These are phyloP conservation scores for Parazoanthus darwini DNA, from an alignment of 92 coral and sea anemone species.

Conservation along the genomic window DNA sequence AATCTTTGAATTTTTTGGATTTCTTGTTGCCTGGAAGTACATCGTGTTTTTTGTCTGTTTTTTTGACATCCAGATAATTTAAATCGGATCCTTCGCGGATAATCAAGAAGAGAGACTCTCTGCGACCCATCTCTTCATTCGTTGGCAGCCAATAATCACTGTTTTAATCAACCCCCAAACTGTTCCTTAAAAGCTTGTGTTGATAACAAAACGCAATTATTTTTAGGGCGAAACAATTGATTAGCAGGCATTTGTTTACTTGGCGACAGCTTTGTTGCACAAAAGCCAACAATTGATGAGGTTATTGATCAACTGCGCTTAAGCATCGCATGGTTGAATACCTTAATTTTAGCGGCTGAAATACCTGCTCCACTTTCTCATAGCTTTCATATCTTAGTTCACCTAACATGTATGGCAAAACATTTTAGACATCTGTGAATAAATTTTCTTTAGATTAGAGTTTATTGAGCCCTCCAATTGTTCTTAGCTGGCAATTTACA, in stretches of 20 bases:
- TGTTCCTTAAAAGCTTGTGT: not conserved
- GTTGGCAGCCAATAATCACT: not conserved
- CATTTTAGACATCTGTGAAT: not conserved
- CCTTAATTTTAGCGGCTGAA: too few species aligned
- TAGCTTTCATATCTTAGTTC: not conserved
- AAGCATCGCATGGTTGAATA: not conserved
- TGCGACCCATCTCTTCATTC: slow-evolving; percentile 6
- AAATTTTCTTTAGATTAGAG: not conserved
- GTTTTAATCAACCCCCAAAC: not conserved
- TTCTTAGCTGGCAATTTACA: not conserved
- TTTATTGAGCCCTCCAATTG: not conserved
- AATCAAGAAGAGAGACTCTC: slow-evolving; percentile 15
- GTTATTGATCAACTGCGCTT: not conserved
- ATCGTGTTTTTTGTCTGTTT: not conserved
- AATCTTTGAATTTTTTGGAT: not conserved
- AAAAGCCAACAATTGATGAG: not conserved
- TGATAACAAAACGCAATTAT: slow-evolving; percentile 1
- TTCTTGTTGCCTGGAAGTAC: not conserved
- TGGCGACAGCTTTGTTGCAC: slow-evolving; percentile 3
- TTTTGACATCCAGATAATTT: not conserved
- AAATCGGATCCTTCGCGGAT: slow-evolving; percentile 37
- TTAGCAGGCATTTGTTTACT: slow-evolving; percentile 22
- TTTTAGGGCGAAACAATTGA: slow-evolving; percentile 26
- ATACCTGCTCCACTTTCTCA: not conserved
- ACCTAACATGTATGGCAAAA: not conserved